Conservation (phyloP, 2,888 invertebrate species). For the Lathronympha strigana region DNA sequence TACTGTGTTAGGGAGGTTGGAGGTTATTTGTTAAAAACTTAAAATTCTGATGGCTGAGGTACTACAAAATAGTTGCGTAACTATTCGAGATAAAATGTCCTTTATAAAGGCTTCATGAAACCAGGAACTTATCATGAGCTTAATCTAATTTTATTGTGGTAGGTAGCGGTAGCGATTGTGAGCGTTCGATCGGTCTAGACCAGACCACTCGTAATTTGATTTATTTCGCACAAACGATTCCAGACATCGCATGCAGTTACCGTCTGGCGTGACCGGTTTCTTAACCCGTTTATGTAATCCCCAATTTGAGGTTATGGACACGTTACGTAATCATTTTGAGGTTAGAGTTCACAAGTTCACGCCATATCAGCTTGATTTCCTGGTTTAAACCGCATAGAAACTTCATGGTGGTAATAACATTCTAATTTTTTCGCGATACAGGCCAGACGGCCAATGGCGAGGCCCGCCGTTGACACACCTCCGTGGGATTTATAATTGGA, state of each 20-base stretch:
- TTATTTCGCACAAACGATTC: constrained; percentile 18
- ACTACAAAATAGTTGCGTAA: no score
- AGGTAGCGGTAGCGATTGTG: constrained; percentile 14
- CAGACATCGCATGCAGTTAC: constrained; percentile 27
- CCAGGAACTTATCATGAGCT: constrained; percentile 10
- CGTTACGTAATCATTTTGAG: constrained; percentile 47
- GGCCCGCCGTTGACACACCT: constrained; percentile 72
- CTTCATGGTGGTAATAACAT: constrained; percentile 27
- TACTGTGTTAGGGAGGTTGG: no score
- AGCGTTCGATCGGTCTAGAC: constrained; percentile 28
- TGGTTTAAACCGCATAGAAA: constrained; percentile 37
- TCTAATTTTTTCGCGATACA: constrained; percentile 46
- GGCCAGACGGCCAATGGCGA: constrained; percentile 64
- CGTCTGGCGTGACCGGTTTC: constrained; percentile 48
- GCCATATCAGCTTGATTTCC: constrained; percentile 44
- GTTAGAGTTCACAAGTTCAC: constrained; percentile 46
- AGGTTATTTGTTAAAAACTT: no score
- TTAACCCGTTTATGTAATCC: constrained; percentile 54
- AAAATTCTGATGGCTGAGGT: no score
- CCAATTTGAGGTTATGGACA: constrained; percentile 32
- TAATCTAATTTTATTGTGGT: constrained; percentile 32
- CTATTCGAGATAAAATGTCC: no score
- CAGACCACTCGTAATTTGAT: constrained; percentile 15
- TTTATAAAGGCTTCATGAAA: background rate
- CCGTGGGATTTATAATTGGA: constrained; percentile 77